Conservation (phyloP, 2,797 vertebrate genomes). For the Botia almorhae region DNA sequence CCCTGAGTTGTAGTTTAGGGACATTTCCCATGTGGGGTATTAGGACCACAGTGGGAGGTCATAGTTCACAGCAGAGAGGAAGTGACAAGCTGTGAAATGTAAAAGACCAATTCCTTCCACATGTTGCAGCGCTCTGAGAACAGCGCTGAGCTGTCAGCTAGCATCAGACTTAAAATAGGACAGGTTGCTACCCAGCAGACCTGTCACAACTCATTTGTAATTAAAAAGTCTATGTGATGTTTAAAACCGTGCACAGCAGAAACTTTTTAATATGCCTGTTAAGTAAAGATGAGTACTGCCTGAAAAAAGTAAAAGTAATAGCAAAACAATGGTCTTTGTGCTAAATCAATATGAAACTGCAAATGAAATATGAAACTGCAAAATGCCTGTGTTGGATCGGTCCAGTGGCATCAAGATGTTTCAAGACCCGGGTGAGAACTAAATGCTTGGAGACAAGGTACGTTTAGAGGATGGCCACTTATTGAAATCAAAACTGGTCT, state of each 20-base stretch:
- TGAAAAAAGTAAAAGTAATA: conserved; percentile 73
- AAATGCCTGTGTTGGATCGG: conserved; percentile 64
- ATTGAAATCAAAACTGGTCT: conserved; percentile 24
- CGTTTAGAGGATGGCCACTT: conserved; percentile 29
- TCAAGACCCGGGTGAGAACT: conserved; percentile 46
- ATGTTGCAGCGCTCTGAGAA: conserved; percentile 90
- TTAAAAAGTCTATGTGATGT: conserved; percentile 88
- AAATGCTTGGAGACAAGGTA: conserved; percentile 46
- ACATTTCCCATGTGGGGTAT: conserved; percentile 94
- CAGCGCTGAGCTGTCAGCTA: conserved; percentile 87
- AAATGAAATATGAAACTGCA: conserved; percentile 69
- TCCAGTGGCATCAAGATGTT: conserved; percentile 52
- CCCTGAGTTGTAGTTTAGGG: conserved; percentile 78
- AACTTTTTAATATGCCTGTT: conserved; percentile 77
- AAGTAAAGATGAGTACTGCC: conserved; percentile 82
- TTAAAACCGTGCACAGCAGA: conserved; percentile 87
- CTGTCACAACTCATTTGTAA: conserved; percentile 96
- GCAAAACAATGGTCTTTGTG: conserved; percentile 68
- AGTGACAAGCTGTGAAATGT: conserved; percentile 99
- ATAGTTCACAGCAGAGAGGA: conserved; percentile 93
- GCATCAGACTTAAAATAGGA: conserved; percentile 88
- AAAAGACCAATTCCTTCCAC: conserved; percentile 99
- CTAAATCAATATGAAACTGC: conserved; percentile 71
- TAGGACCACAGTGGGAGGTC: conserved; percentile 91
- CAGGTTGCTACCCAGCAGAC: conserved; percentile 86